Evolutionary conservation across 2,888 invertebrate genomes (phyloP), one percentile per base, ranked within the genome.

Genomic region (Acanthosepion lycidas): DNA sequence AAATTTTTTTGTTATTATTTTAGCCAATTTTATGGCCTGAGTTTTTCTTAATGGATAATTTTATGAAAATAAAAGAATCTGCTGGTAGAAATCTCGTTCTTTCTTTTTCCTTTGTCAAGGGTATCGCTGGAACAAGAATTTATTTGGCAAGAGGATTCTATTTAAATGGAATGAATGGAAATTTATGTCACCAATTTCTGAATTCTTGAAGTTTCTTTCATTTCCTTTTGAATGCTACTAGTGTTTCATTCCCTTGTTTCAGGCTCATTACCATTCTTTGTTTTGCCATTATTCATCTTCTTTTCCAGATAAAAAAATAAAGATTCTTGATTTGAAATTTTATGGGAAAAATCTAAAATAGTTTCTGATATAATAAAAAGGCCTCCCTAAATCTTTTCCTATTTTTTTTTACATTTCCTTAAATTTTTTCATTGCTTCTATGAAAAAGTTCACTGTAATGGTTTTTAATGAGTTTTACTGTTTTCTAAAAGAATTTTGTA

Each of bases 101-200:
- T 78, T 78, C 15, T 78, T 78, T n/a, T 78, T 78, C n/a, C 15
- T 78, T 78, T 78, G 78, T 28, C 78, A 78, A n/a, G 28, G 28
- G 78, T 64, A 64, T 64, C 64, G 28, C 26, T 64, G 18, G 18
- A 78, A 28, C 12, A 78, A 78, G 28, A 28, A 78, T 78, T 78
- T 78, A 78, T 78, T 78, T n/a, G 28, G 78, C 78, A 78, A 28
- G 78, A 78, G n/a, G 18, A 28, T 78, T 78, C 78, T 78, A 28
- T 78, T 78, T 78, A 78, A 78, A 78, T 78, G n/a, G 28, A 78
- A 78, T 78, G 78, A 78, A 78, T 78, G n/a, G n/a, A 78, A 78
- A 78, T 78, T 78, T 78, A 78, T 78, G 78, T 78, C 28, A 78
- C 78, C n/a, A n/a, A 78, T 28, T 78, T 78, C 78, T 12, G 28